Evolutionary conservation across 2,113 vertebrate genomes (phyloP).

Genomic region (Gambusia affinis): DNA sequence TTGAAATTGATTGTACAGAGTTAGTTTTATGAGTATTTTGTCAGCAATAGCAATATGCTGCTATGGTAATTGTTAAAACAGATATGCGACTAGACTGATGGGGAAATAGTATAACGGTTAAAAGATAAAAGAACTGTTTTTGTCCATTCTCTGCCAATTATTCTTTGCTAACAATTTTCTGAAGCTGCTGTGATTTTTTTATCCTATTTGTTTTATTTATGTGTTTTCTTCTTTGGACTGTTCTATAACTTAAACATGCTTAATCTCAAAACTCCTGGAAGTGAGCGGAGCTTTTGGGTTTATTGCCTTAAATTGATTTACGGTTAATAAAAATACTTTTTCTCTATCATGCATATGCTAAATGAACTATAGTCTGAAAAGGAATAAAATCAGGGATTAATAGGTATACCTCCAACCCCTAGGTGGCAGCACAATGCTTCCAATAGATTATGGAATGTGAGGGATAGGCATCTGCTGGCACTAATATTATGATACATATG

Average conservation of each 20-base stretch:
- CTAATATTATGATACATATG: background rate
- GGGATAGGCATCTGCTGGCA: background rate
- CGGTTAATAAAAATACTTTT: background rate
- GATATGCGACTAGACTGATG: constrained; percentile 39
- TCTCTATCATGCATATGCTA: background rate
- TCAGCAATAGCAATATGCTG: constrained; percentile 13
- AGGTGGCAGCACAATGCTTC: background rate
- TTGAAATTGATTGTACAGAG: constrained; percentile 25
- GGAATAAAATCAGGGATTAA: background rate
- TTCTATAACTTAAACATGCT: constrained; percentile 2
- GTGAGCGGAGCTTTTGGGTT: background rate
- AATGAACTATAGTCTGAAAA: background rate
- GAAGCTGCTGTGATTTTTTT: background rate
- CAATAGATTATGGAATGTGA: too few species aligned
- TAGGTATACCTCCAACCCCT: background rate
- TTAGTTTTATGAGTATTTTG: background rate
- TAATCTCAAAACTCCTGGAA: background rate
- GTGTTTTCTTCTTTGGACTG: background rate
- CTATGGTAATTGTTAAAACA: constrained; percentile 10
- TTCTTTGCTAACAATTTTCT: constrained; percentile 1
- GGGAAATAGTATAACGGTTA: constrained; percentile 15
- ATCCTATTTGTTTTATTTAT: background rate
- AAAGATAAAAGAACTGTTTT: constrained; percentile 21
- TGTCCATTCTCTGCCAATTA: constrained; percentile 31
- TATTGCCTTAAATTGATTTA: background rate